These are phyloP conservation scores for Moxostoma hubbsi DNA, from an alignment of 2,797 vertebrate species.

Conservation along the genomic window DNA sequence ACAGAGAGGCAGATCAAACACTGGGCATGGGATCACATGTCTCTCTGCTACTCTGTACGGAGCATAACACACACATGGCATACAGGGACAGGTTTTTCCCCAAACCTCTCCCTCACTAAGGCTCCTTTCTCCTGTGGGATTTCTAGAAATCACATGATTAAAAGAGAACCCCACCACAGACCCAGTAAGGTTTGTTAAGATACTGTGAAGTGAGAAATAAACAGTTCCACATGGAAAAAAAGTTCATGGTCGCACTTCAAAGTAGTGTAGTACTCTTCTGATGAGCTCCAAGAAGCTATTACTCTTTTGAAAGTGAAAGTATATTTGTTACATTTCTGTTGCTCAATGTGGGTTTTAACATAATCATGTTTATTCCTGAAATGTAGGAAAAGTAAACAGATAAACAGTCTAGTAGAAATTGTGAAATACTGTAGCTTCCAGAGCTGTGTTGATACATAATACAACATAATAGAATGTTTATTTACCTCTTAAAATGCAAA, in stretches of 20 bases:
- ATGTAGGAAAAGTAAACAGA: too few species aligned
- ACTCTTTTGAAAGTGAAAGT: too few species aligned
- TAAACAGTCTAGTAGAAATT: too few species aligned
- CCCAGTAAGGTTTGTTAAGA: neutral
- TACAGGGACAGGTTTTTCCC: slow-evolving; percentile 25
- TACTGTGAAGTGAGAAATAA: neutral
- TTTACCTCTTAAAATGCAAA: neutral
- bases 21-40: slow-evolving; percentile 39
- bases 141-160: slow-evolving; percentile 24
- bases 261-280: neutral
- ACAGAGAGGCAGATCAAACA: slow-evolving; percentile 46
- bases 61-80: slow-evolving; percentile 38
- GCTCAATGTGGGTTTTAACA: too few species aligned
- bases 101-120: slow-evolving; percentile 14
- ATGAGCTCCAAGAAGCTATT: too few species aligned
- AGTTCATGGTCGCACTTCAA: neutral
- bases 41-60: slow-evolving; percentile 10
- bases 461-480: too few species aligned
- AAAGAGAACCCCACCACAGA: neutral
- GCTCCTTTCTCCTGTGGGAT: neutral
- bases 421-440: too few species aligned
- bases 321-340: too few species aligned
- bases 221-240: neutral
- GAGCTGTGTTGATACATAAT: too few species aligned
- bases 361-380: too few species aligned